phyloP scores from a whole-genome alignment of 2,113 vertebrate genomes.

The Mesoclemmys tuberculata region DNA sequence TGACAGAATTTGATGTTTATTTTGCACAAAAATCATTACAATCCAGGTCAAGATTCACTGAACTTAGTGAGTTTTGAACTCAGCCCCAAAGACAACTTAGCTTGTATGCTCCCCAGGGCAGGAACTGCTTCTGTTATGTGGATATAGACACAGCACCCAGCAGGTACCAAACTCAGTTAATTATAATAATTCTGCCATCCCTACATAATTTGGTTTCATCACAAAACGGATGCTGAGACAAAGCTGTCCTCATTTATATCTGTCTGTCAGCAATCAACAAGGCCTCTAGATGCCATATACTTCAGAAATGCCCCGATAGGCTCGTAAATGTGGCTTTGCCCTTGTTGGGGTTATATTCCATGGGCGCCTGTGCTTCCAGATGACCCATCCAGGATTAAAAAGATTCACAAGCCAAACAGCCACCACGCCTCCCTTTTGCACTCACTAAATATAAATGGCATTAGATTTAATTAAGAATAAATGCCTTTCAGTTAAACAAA shows the following conservation, averaged over 20 bases:
- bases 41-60: rapidly evolving
- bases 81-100: too few species aligned
- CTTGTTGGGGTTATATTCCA: not conserved
- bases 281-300: not conserved
- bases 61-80: rapidly evolving
- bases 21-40: not conserved
- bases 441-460: not conserved
- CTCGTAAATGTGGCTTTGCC: not conserved
- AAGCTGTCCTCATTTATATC: not conserved
- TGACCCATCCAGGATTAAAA: not conserved
- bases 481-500: not conserved
- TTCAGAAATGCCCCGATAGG: not conserved
- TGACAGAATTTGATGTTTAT: rapidly evolving
- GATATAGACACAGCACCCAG: not conserved
- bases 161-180: not conserved
- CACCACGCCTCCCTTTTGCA: not conserved
- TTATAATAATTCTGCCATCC: not conserved
- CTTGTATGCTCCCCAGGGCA: not conserved
- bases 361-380: too few species aligned
- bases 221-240: not conserved
- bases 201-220: not conserved
- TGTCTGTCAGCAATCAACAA: not conserved
- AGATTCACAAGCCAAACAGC: not conserved
- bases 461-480: not conserved
- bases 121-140: not conserved